These are phyloP conservation scores for Typhlichthys eigenmanni DNA, from an alignment of 2,797 vertebrate genomes.

Conservation along the genomic window DNA sequence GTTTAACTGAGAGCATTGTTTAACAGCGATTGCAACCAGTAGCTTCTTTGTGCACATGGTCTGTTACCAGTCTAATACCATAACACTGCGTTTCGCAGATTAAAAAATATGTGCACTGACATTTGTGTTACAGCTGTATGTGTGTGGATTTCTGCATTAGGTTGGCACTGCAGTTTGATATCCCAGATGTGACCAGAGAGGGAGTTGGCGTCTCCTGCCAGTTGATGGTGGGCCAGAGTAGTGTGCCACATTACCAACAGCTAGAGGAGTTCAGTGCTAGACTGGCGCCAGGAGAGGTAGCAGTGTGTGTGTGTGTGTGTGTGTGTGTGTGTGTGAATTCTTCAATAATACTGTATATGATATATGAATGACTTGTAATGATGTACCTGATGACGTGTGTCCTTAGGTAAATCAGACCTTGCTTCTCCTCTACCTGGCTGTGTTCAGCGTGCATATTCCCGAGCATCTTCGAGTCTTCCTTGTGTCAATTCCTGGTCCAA, in stretches of 20 bases:
- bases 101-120: not conserved
- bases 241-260: conserved; percentile 94
- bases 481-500: conserved; percentile 89
- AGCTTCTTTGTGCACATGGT: not conserved
- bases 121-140: not conserved
- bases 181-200: conserved; percentile 88
- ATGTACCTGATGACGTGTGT: conserved; percentile 10
- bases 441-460: conserved; percentile 90
- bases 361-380: not conserved
- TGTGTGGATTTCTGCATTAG: conserved; percentile 46
- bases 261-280: conserved; percentile 91
- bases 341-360: not conserved
- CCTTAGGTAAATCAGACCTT: conserved; percentile 85
- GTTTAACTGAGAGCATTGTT: not conserved
- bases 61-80: not conserved
- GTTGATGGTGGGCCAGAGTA: conserved; percentile 97
- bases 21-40: not conserved
- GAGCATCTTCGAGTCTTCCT: conserved; percentile 90
- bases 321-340: not conserved
- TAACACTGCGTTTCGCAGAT: not conserved
- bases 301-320: conserved; percentile 26
- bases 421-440: conserved; percentile 91
- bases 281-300: conserved; percentile 90
- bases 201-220: conserved; percentile 89
- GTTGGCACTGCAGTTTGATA: conserved; percentile 91